phyloP scores from a whole-genome alignment of 2,113 vertebrate species.

The Megaptera novaeangliae region DNA sequence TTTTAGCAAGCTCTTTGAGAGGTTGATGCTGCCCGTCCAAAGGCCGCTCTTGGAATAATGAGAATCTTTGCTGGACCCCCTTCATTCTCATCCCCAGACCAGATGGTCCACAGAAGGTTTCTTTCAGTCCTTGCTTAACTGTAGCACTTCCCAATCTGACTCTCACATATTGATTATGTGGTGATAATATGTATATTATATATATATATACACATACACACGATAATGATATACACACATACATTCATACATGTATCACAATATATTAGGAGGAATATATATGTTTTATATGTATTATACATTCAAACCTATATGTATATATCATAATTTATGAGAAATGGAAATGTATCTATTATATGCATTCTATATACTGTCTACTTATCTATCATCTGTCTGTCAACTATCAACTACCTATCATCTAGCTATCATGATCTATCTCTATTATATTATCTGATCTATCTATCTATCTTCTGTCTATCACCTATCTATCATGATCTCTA shows the following conservation, averaged over 20 bases:
- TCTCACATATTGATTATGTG: too few relatives aligned
- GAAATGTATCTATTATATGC: background rate
- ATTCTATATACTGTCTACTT: background rate
- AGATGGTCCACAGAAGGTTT: too few relatives aligned
- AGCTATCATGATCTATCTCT: too few relatives aligned
- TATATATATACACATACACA: rapidly evolving
- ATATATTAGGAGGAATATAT: background rate
- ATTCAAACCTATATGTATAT: background rate
- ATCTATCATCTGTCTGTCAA: background rate
- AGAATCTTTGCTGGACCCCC: rapidly evolving
- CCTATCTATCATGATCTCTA: background rate
- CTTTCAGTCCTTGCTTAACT: too few relatives aligned
- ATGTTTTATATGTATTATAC: background rate
- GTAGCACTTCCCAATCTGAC: too few relatives aligned
- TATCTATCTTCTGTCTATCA: too few relatives aligned
- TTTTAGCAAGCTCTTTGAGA: background rate
- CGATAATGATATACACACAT: too few relatives aligned
- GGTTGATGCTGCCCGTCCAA: rapidly evolving
- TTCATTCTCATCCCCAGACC: too few relatives aligned
- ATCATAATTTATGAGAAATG: background rate
- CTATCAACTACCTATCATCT: background rate
- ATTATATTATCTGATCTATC: too few relatives aligned
- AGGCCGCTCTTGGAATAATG: rapidly evolving
- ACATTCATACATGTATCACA: background rate
- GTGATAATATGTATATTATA: too few relatives aligned